Conservation (phyloP, 2,797 vertebrate species). For the Neoniphon sammara region DNA sequence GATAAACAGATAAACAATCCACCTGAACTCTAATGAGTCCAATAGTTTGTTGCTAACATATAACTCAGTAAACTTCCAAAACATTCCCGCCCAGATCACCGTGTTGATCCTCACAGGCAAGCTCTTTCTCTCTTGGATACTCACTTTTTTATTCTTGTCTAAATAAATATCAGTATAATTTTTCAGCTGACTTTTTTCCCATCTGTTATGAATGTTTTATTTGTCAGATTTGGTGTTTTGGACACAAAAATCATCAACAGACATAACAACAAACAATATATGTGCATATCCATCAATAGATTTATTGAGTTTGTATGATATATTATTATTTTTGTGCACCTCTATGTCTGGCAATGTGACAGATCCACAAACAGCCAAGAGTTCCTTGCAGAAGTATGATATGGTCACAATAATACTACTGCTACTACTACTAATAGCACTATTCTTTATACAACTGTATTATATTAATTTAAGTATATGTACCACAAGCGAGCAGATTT, state of each 20-base stretch:
- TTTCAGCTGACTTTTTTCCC: too few relatives aligned
- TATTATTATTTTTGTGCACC: conserved; percentile 69
- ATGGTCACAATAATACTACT: conserved; percentile 52
- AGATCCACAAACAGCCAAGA: conserved; percentile 41
- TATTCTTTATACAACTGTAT: conserved; percentile 72
- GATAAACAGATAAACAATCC: too few relatives aligned
- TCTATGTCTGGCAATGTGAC: conserved; percentile 42
- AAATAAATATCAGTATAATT: too few relatives aligned
- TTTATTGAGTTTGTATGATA: conserved; percentile 73
- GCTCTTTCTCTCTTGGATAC: too few relatives aligned
- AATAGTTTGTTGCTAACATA: too few relatives aligned
- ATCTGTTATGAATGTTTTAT: neutral
- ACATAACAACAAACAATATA: conserved; percentile 32
- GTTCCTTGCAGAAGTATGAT: conserved; percentile 60
- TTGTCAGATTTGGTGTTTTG: conserved; percentile 6
- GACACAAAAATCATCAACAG: conserved; percentile 29
- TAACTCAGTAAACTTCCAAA: too few relatives aligned
- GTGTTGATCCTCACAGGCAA: too few relatives aligned
- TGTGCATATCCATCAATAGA: conserved; percentile 55
- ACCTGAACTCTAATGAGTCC: too few relatives aligned
- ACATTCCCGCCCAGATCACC: too few relatives aligned
- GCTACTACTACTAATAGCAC: conserved; percentile 54
- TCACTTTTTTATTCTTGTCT: too few relatives aligned
- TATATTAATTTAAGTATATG: conserved; percentile 83
- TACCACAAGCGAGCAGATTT: conserved; percentile 81